Conservation (phyloP, 2,888 invertebrate genomes). For the Drosophila helvetica region DNA sequence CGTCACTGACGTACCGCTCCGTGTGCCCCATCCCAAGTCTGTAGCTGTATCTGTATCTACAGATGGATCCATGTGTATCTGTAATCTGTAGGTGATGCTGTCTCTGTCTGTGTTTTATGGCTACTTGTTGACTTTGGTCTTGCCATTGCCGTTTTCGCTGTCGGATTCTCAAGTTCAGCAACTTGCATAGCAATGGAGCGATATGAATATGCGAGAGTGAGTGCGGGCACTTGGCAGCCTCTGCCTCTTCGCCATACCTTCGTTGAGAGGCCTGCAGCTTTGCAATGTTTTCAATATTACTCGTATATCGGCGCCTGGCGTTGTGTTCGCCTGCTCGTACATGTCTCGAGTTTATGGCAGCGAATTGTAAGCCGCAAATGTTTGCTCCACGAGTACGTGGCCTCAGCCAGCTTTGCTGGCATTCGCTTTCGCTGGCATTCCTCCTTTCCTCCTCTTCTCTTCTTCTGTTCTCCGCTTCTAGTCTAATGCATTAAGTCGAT, state of each 20-base stretch:
- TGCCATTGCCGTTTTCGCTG: slow-evolving; percentile 37
- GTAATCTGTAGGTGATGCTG: slow-evolving; percentile 15
- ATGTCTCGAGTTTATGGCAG: slow-evolving; percentile 39
- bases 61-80: slow-evolving; percentile 14
- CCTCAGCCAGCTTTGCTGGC: not conserved
- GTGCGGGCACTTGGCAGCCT: slow-evolving; percentile 18
- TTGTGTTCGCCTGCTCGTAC: slow-evolving; percentile 30
- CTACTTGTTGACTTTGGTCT: slow-evolving; percentile 58
- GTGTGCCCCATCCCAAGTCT: not conserved
- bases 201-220: slow-evolving; percentile 50
- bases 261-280: slow-evolving; percentile 12
- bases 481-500: slow-evolving; percentile 77
- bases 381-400: slow-evolving; percentile 66
- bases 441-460: slow-evolving; percentile 21
- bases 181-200: slow-evolving; percentile 60
- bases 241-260: slow-evolving; percentile 16
- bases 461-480: slow-evolving; percentile 38
- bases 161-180: slow-evolving; percentile 62
- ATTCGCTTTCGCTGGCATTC: slow-evolving; percentile 4
- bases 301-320: slow-evolving; percentile 25
- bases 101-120: slow-evolving; percentile 63
- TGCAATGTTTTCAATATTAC: slow-evolving; percentile 34
- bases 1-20: slow-evolving; percentile 14
- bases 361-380: slow-evolving; percentile 60
- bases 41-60: slow-evolving; percentile 53